Base-by-base conservation (phyloP, 2,888 invertebrate genomes). In the Ennomos fuscantarius region DNA sequence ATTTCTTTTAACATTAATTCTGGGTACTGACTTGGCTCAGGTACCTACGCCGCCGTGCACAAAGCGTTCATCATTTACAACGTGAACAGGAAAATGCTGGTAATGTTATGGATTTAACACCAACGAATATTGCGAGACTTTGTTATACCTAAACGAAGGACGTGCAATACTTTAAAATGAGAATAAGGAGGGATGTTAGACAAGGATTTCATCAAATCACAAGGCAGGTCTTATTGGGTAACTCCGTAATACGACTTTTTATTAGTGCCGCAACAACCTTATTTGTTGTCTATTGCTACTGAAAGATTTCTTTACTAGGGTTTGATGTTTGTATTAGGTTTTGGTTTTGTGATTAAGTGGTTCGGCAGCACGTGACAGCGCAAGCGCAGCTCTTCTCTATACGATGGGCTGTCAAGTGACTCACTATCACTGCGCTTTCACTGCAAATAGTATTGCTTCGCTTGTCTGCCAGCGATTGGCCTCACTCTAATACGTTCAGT, bases 401-500 rank as follows among this genome's bases (percentile, higher is more conserved):
- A 62, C 49, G 69, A 65, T 70, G 59, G 49, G 69, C 65, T 70
- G 59, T 49, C 68, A 75, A 73, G 74, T 87, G 86, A 88, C 82
- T 88, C 87, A 87, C 70, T 85, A 82, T 88, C 87, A 87, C 70
- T 85, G 82, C 84, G 86, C 86, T 89, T 88, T 87, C 87, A 85
- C 86, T 85, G 76, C 82, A 83, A 82, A 85, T 81, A 80, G 76
- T 76, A 70, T 72, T 71, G 73, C 72, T 63, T 70, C 70, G 73
- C 70, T 74, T 73, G 82, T 82, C 82, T 82, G 72, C 74, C 68
- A 76, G 77, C 78, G 77, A 82, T 79, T 77, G 80, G 76, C 76
- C 73, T 70, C 76, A 74, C 71, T 77, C 69, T 69, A 69, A 74
- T 76, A 72, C 66, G 70, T 74, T 76, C 68, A 73, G 70, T 74